Evolutionary conservation across 2,888 invertebrate genomes (phyloP).

Genomic region (Monoplex corrugatus): DNA sequence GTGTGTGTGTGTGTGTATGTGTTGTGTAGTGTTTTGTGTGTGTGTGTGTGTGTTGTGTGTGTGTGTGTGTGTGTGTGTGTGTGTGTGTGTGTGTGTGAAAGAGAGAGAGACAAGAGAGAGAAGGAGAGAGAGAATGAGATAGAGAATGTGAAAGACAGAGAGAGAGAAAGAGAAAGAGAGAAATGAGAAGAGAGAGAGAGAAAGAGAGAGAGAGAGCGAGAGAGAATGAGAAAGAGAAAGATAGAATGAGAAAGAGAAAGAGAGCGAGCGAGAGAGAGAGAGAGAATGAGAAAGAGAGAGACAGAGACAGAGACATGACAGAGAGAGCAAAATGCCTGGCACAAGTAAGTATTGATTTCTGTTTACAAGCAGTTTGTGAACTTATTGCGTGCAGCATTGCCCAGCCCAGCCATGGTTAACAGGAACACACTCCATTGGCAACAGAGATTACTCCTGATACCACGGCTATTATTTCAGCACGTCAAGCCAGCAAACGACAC

Average conservation of each 20-base stretch:
- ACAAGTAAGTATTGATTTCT: too few relatives aligned
- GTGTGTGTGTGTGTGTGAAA: neutral
- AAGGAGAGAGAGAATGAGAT: too few relatives aligned
- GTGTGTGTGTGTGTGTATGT: neutral
- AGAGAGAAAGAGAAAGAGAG: neutral
- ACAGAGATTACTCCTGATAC: too few relatives aligned
- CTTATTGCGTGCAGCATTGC: too few relatives aligned
- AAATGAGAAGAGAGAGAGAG: neutral
- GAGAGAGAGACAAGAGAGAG: too few relatives aligned
- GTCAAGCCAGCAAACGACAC: too few relatives aligned
- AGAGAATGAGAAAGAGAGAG: neutral
- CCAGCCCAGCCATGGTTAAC: too few relatives aligned
- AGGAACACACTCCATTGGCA: too few relatives aligned
- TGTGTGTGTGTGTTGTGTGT: slow-evolving; percentile 10
- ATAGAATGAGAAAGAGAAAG: neutral
- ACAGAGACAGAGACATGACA: neutral
- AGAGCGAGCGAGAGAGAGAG: neutral
- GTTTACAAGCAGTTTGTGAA: too few relatives aligned
- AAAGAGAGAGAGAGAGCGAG: neutral
- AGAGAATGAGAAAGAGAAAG: neutral
- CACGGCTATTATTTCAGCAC: too few relatives aligned
- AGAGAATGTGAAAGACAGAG: neutral
- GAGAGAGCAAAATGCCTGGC: neutral
- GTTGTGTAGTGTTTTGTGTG: neutral
- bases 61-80: slow-evolving; percentile 9